Base-by-base conservation (phyloP, 1,140 invertebrate genomes). In the Spodoptera litura region DNA sequence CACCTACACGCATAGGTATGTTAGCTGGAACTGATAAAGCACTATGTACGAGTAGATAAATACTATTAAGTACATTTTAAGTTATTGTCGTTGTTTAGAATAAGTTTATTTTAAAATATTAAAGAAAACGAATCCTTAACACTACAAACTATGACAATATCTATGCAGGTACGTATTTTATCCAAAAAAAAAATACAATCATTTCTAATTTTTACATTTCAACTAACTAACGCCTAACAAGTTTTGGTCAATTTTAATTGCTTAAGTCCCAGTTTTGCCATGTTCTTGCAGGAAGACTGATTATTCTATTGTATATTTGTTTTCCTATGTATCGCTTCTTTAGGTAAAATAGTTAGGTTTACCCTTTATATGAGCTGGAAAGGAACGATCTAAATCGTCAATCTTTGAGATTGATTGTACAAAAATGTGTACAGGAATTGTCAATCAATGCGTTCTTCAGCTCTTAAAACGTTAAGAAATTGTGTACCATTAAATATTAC, bases 61-160 rank as follows among this genome's bases (percentile, higher is more conserved):
- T 59, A 59, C 55, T 35, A 8, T 75, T 75, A 62, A n/a, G 44
- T 49, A 15, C 25, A 75, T 31, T 62, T 75, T 75, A 64, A 75
- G 59, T 75, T 75, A 62, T 75, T 44, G 49, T 75, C 73, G 73
- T 75, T 75, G 27, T 31, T 44, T 64, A 75, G 72, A 74, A 9
- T 75, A 75, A 75, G 73, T 51, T 75, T 51, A 75, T 64, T 75
- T 75, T 75, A 51, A 53, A 75, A 74, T 78, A 55, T 78, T 66
- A 38, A 76, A 8, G 31, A 58, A 72, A 58, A 72, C 52, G 35
- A 78, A 73, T 78, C 55, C 76, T 73, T 68, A 66, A 77, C n/a
- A 68, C 61, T 74, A 76, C 68, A 59, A 80, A 82, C 77, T 77
- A 78, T 78, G 83, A 85, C 83, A 85, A 85, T 85, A 85, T 85